Conservation (phyloP, 2,797 vertebrate species). For the Eulemur mongoz region DNA sequence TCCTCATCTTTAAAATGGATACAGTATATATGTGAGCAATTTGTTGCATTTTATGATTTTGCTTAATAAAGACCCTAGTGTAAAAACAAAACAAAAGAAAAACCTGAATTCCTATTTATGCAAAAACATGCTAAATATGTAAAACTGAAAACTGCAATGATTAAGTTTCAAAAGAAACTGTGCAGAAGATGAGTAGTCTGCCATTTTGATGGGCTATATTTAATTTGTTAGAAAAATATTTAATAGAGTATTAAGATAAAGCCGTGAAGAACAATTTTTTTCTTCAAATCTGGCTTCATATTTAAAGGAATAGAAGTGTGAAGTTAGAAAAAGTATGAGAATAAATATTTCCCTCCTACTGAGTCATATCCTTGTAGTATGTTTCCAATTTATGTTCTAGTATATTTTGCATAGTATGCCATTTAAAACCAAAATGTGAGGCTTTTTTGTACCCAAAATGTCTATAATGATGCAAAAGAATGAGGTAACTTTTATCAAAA, state of each 20-base stretch:
- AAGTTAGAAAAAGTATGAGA: not conserved
- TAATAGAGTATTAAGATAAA: not conserved
- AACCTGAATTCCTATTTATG: not conserved
- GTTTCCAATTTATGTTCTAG: not conserved
- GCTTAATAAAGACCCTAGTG: not conserved
- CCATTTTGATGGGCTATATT: not conserved
- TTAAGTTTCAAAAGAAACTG: not conserved
- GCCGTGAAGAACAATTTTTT: not conserved
- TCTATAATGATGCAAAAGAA: not conserved
- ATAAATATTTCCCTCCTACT: not conserved
- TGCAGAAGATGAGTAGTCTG: not conserved
- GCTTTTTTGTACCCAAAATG: not conserved
- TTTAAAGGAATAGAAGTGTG: not conserved
- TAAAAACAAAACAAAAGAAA: not conserved
- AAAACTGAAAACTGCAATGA: slow-evolving; percentile 2
- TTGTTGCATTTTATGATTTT: slow-evolving; percentile 17
- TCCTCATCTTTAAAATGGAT: not conserved
- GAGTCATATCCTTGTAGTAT: not conserved
- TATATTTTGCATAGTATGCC: not conserved
- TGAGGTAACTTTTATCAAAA: not conserved
- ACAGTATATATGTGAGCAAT: not conserved
- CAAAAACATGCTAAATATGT: not conserved
- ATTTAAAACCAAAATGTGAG: not conserved
- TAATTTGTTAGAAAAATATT: slow-evolving; percentile 12
- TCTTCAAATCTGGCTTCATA: not conserved